Base-by-base conservation (phyloP, 2,113 vertebrate species). In the Theristicus caerulescens region DNA sequence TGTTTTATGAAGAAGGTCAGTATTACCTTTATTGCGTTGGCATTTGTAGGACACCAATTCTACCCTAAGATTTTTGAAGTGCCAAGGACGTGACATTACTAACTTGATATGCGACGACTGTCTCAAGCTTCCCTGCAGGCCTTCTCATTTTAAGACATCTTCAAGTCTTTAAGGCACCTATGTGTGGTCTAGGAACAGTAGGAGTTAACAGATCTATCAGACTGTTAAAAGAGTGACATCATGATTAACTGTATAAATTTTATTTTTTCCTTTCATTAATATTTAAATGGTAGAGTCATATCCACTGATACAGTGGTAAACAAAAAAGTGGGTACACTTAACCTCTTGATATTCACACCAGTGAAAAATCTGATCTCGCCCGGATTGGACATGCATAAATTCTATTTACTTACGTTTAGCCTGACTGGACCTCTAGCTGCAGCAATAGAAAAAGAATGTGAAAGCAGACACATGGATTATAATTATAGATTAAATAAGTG, bases 1-100 rank as follows among this genome's bases (percentile, higher is more conserved):
- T 31, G 34, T 69, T 65, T 91, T 36, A 20, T 69, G 77, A 82
- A 52, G 34, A 93, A 93, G 73, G 73, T 88, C 77, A 46, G 15
- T 11, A 13, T 14, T 29, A 38, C 73, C 70, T 82, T 44, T 36
- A 47, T 8, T 72, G 44, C 11, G 0, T 3, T 80, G 82, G 44
- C 49, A 76, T 86, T 58, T 73, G 34, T 24, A 72, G 46, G 47
- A 51, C 85, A 82, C 57, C 59, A 72, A 18, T 83, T 83, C 55
- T 10, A 36, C 2, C 14, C 42, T 40, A 19, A 31, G 64, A 17
- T n/a, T 89, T 88, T 31, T 84, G 55, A 84, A 96, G 36, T 40
- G 77, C 36, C 81, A 86, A 78, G 52, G 80, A 55, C 52, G 29
- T 11, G 38, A 52, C 29, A 46, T 0, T 1, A 77, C 38, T 80